Percentiles rank a stretch among this genome's conserved stretches.
phyloP scores from a whole-genome alignment of 2,797 vertebrate species.

The Falco cherrug region DNA sequence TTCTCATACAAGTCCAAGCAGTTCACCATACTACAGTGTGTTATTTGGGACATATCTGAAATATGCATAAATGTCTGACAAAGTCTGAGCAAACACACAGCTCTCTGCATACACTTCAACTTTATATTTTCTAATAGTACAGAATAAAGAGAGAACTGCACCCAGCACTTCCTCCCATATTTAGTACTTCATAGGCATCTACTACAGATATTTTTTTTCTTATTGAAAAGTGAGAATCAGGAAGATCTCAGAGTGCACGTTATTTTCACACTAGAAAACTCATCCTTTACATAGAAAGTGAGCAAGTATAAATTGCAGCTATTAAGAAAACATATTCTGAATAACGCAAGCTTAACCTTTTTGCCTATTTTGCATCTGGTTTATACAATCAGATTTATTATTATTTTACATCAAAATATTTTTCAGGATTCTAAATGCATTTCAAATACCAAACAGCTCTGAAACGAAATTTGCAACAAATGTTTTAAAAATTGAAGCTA shows the following conservation, averaged over 20 bases:
- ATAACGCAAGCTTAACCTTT: neutral
- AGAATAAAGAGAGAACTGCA: neutral
- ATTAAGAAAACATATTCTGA: neutral
- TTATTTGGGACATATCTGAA: neutral
- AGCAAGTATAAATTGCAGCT: neutral
- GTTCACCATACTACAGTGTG: neutral
- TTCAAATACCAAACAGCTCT: conserved; percentile 31
- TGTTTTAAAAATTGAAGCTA: neutral
- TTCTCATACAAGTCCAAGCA: neutral
- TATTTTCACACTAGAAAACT: neutral
- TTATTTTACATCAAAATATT: neutral
- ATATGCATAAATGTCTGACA: conserved; percentile 4
- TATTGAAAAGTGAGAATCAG: neutral
- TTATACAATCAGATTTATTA: neutral
- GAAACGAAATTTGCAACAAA: conserved; percentile 21
- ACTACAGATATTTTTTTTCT: neutral
- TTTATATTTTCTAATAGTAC: neutral
- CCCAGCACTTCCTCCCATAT: neutral
- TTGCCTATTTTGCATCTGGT: neutral
- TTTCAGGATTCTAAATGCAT: neutral
- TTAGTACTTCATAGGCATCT: neutral
- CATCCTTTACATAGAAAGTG: neutral
- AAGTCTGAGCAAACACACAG: conserved; percentile 14
- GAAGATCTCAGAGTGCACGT: neutral
- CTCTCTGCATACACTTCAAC: neutral